Evolutionary conservation across 1,140 invertebrate genomes (phyloP).

Genomic region (Halictus rubicundus): DNA sequence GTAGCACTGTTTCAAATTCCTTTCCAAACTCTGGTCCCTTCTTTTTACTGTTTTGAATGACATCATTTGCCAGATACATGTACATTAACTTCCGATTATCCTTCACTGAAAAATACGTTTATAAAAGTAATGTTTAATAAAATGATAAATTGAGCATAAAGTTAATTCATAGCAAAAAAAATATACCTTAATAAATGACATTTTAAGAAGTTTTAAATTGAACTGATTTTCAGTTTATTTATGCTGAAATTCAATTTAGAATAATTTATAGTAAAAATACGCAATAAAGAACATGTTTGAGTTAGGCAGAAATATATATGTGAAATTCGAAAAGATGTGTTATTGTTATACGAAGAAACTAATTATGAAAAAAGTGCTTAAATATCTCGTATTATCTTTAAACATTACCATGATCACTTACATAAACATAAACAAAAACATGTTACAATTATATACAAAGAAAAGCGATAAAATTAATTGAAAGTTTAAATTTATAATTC

Average conservation of each 20-base stretch:
- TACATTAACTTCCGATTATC: slow-evolving; percentile 94
- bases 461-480: neutral
- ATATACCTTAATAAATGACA: neutral
- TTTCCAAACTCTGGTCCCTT: slow-evolving; percentile 97
- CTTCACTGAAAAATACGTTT: slow-evolving; percentile 85
- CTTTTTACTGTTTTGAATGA: slow-evolving; percentile 98
- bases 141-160: neutral
- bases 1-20: slow-evolving; percentile 89
- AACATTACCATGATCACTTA: neutral
- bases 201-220: neutral
- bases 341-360: neutral
- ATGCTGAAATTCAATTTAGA: slow-evolving; percentile 5
- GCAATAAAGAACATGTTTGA: neutral
- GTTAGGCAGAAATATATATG: neutral
- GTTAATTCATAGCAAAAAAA: neutral
- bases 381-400: neutral
- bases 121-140: neutral
- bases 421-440: slow-evolving; percentile 9
- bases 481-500: neutral
- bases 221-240: slow-evolving; percentile 7
- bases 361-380: neutral
- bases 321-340: neutral
- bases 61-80: slow-evolving; percentile 99
- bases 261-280: neutral
- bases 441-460: neutral